These are phyloP conservation scores for Dioctria linearis DNA, from an alignment of 2,888 invertebrate genomes.

Conservation along the genomic window DNA sequence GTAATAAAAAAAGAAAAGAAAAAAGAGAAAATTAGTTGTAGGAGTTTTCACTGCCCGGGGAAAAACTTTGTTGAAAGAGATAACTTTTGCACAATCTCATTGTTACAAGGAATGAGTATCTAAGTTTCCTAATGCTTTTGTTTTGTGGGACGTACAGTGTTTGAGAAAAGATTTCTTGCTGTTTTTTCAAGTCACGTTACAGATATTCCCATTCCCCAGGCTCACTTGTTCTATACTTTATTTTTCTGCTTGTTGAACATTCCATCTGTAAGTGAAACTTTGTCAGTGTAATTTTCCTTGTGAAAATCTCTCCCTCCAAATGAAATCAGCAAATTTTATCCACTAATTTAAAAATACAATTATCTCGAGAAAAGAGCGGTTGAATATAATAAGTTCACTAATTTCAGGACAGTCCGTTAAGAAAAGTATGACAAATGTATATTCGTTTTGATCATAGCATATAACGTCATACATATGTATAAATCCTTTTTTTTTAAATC, in stretches of 20 bases:
- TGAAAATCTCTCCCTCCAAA: too few relatives aligned
- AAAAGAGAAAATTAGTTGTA: slow-evolving; percentile 4
- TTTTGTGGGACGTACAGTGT: not conserved
- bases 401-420: too few relatives aligned
- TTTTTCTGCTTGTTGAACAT: slow-evolving; percentile 16
- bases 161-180: not conserved
- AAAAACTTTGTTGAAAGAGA: slow-evolving; percentile 11
- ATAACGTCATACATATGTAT: too few relatives aligned
- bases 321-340: too few relatives aligned
- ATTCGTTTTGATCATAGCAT: too few relatives aligned
- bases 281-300: not conserved
- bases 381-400: too few relatives aligned
- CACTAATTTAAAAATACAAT: too few relatives aligned
- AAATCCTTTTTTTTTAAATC: too few relatives aligned
- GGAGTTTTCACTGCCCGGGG: not conserved
- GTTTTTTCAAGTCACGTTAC: not conserved
- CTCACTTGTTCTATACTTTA: not conserved
- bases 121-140: slow-evolving; percentile 23
- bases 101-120: slow-evolving; percentile 4
- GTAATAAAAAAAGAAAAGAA: not conserved
- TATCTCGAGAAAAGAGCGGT: too few relatives aligned
- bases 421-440: too few relatives aligned
- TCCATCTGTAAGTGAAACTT: not conserved
- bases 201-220: not conserved
- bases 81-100: slow-evolving; percentile 37